These are phyloP conservation scores for Apogon talboti DNA, from an alignment of 2,797 vertebrate species.

Conservation along the genomic window DNA sequence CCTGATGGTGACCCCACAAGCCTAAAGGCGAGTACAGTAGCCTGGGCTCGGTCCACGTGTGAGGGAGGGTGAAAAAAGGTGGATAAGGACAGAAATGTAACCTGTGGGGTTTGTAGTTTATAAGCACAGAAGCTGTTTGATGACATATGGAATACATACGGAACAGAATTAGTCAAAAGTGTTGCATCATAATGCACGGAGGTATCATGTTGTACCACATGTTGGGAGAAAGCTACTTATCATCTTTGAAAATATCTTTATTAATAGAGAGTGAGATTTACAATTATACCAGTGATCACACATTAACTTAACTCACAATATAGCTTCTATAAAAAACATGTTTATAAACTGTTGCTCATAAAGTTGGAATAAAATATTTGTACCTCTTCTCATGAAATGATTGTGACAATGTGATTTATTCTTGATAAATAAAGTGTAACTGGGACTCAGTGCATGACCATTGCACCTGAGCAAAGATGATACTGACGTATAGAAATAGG, in stretches of 20 bases:
- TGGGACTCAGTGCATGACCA: too few species aligned
- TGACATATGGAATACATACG: not conserved
- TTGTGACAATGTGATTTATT: too few species aligned
- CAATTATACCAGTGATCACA: not conserved
- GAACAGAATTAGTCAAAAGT: not conserved
- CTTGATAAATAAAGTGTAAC: too few species aligned
- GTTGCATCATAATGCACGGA: not conserved
- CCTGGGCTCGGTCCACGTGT: slow-evolving; percentile 17
- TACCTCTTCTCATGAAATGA: too few species aligned
- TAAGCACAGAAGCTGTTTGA: not conserved
- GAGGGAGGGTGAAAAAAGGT: slow-evolving; percentile 20
- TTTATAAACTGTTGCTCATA: too few species aligned
- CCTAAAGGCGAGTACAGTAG: slow-evolving; percentile 18
- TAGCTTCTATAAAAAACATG: too few species aligned
- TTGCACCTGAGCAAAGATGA: too few species aligned
- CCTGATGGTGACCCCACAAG: slow-evolving; percentile 19
- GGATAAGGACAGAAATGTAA: slow-evolving; percentile 4
- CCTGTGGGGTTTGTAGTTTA: slow-evolving; percentile 25
- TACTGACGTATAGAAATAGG: too few species aligned
- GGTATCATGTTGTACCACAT: slow-evolving; percentile 2
- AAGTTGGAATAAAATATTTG: too few species aligned
- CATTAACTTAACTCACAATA: not conserved
- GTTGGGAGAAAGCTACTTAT: slow-evolving; percentile 6
- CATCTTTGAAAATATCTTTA: not conserved
- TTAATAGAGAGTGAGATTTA: not conserved